Percentiles rank a stretch among this genome's conserved stretches.
Evolutionary conservation across 2,888 invertebrate species (phyloP).

Genomic region (Phytoseiulus persimilis): DNA sequence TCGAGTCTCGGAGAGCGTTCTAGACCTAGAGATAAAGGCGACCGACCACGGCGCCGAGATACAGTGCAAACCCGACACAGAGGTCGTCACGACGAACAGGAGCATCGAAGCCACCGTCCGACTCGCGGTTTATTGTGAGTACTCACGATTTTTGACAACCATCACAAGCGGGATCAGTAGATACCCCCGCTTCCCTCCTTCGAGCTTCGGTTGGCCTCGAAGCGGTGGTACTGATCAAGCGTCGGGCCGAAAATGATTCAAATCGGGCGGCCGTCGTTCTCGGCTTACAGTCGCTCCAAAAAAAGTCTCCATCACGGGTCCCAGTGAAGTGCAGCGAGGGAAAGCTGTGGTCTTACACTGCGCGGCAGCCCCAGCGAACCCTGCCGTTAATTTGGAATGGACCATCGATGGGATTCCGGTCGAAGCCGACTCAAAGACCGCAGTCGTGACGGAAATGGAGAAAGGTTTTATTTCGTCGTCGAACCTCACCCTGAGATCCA

Average conservation of each 20-base stretch:
- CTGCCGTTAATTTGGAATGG: conserved; percentile 34
- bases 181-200: no score
- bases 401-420: conserved; percentile 34
- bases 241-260: no score
- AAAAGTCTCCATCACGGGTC: conserved; percentile 45
- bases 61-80: conserved; percentile 12
- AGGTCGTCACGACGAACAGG: not conserved
- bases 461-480: conserved; percentile 27
- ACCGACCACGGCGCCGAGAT: conserved; percentile 33
- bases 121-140: conserved; percentile 18
- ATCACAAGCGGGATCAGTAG: no score
- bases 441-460: conserved; percentile 22
- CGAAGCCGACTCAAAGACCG: conserved; percentile 22
- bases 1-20: conserved; percentile 14
- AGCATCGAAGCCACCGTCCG: conserved; percentile 14
- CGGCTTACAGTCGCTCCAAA: conserved; percentile 45
- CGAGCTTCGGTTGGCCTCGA: no score
- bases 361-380: conserved; percentile 23
- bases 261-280: not conserved
- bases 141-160: not conserved
- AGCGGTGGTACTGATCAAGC: no score
- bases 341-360: conserved; percentile 46
- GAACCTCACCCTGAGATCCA: conserved; percentile 20
- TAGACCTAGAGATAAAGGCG: not conserved
- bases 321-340: conserved; percentile 46